A percentile compares a stretch with the other conserved stretches of the same genome.
phyloP scores from a whole-genome alignment of 2,113 vertebrate genomes.

The Ursus arctos region DNA sequence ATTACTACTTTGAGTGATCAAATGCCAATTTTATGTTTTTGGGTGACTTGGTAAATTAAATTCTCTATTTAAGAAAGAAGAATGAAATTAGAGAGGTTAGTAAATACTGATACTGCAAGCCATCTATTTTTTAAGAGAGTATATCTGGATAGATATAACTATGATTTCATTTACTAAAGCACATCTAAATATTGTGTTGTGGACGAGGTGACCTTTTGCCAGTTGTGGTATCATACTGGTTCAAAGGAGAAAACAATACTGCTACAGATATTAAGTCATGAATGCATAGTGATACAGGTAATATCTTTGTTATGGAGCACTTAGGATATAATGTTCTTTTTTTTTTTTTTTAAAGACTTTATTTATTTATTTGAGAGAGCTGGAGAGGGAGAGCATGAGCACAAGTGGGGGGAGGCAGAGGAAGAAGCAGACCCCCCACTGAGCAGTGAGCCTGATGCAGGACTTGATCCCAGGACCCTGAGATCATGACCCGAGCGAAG shows the following conservation, averaged over 20 bases:
- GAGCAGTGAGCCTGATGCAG: too few relatives aligned
- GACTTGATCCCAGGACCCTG: too few relatives aligned
- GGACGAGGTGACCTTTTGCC: background rate
- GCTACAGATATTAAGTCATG: conserved; percentile 1
- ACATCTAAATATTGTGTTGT: background rate
- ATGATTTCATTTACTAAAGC: background rate
- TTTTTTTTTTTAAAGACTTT: too few relatives aligned
- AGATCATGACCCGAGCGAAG: background rate
- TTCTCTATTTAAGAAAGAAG: background rate
- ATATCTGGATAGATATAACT: background rate
- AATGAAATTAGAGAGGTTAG: conserved; percentile 47
- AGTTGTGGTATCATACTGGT: background rate
- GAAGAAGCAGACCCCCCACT: too few relatives aligned
- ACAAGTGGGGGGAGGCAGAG: too few relatives aligned
- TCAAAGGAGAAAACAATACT: conserved; percentile 41
- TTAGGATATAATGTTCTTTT: background rate
- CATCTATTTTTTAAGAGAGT: background rate
- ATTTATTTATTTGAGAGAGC: too few relatives aligned
- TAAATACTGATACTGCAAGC: background rate
- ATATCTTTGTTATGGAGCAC: conserved; percentile 41
- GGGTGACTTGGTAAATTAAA: background rate
- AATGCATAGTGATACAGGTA: background rate
- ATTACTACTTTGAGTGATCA: conserved; percentile 6
- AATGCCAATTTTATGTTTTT: conserved; percentile 14
- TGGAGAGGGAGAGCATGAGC: too few relatives aligned